phyloP scores from a whole-genome alignment of 1,140 invertebrate species.

The Drosophila elegans region DNA sequence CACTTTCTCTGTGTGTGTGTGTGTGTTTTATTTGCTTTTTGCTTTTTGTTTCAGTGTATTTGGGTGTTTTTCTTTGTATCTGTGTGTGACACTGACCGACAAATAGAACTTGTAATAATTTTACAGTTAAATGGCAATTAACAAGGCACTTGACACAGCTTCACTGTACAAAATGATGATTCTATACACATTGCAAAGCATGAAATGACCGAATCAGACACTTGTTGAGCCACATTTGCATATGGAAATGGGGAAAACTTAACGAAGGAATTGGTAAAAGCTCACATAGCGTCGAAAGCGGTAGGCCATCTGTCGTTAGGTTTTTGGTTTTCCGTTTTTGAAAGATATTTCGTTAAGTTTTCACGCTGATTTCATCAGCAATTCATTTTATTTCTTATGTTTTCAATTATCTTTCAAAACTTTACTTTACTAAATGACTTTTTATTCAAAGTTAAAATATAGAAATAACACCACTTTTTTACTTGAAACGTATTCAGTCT shows the following conservation, averaged over 20 bases:
- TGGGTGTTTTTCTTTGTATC: conserved; percentile 5
- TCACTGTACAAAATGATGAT: conserved; percentile 4
- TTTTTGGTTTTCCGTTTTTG: conserved; percentile 1
- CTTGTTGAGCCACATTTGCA: conserved; percentile 38
- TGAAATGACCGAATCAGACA: conserved; percentile 38
- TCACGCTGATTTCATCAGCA: neutral
- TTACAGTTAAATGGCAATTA: conserved; percentile 58
- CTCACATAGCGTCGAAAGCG: conserved; percentile 74
- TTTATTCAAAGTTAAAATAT: neutral
- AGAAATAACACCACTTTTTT: too few species aligned
- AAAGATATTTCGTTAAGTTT: conserved; percentile 6
- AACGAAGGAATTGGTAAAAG: conserved; percentile 49
- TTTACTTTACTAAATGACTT: too few species aligned
- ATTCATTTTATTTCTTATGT: too few species aligned
- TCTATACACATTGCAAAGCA: neutral
- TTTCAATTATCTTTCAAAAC: neutral
- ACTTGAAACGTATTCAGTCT: conserved; percentile 3
- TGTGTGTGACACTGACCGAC: conserved; percentile 70
- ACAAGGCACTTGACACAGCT: conserved; percentile 54
- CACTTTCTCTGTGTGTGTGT: conserved; percentile 39
- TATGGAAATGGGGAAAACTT: conserved; percentile 19
- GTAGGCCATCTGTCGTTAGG: conserved; percentile 59
- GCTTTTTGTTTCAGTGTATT: conserved; percentile 25
- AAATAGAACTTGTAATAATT: conserved; percentile 57
- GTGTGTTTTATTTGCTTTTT: conserved; percentile 4